Conservation (phyloP, 2,113 vertebrate species). For the Megaptera novaeangliae region DNA sequence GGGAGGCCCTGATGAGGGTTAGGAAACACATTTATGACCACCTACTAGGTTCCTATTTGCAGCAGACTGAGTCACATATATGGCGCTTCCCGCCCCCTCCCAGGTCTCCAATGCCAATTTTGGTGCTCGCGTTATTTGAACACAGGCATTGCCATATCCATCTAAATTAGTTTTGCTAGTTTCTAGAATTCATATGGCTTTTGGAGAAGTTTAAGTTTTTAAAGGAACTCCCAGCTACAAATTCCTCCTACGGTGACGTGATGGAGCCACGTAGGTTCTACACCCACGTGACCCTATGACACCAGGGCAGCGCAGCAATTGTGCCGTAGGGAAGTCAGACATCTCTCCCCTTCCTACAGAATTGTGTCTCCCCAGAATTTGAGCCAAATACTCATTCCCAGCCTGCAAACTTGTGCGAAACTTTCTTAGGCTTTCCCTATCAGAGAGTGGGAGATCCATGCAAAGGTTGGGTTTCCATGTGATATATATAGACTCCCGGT, state of each 20-base stretch:
- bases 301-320: background rate
- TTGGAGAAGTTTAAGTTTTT: background rate
- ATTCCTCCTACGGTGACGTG: background rate
- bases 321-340: background rate
- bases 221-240: background rate
- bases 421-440: background rate
- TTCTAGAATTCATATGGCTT: background rate
- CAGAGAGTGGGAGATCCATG: fast-evolving
- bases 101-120: background rate
- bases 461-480: background rate
- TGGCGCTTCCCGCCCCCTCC: background rate
- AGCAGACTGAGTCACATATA: background rate
- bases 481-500: background rate
- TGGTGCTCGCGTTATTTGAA: background rate
- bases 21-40: background rate
- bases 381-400: background rate
- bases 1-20: background rate
- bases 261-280: fast-evolving
- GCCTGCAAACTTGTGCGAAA: background rate
- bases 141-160: background rate
- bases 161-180: background rate
- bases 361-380: background rate
- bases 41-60: background rate
- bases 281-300: fast-evolving
- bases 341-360: background rate